Evolutionary conservation across 2,797 vertebrate species (phyloP).

Genomic region (Schizopygopsis pylzovi): DNA sequence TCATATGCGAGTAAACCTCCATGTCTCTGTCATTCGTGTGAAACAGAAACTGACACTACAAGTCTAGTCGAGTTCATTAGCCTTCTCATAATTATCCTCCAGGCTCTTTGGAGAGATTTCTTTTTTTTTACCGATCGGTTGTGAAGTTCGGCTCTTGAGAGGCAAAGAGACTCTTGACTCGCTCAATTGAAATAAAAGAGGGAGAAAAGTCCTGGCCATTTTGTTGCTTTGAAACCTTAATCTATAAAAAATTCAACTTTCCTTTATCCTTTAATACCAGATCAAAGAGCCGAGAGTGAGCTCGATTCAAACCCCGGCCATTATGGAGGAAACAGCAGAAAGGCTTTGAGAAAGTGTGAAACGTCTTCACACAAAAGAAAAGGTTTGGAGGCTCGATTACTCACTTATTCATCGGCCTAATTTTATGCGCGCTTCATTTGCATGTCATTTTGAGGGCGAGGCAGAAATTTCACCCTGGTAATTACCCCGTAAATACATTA

Average conservation of each 20-base stretch:
- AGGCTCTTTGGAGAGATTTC: conserved; percentile 74
- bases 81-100: conserved; percentile 74
- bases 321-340: conserved; percentile 72
- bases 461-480: conserved; percentile 54
- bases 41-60: conserved; percentile 27
- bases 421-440: conserved; percentile 79
- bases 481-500: conserved; percentile 60
- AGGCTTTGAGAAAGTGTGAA: conserved; percentile 76
- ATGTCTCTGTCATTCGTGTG: conserved; percentile 34
- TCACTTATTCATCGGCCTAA: conserved; percentile 78
- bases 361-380: conserved; percentile 72
- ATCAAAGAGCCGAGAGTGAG: conserved; percentile 75
- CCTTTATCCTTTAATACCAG: conserved; percentile 66
- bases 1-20: not conserved
- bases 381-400: conserved; percentile 74
- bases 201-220: conserved; percentile 66
- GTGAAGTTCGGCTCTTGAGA: conserved; percentile 72
- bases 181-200: conserved; percentile 70
- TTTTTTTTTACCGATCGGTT: conserved; percentile 76
- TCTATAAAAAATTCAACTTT: conserved; percentile 78
- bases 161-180: conserved; percentile 77
- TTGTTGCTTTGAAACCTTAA: conserved; percentile 78
- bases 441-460: conserved; percentile 70
- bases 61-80: conserved; percentile 65
- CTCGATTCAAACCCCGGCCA: conserved; percentile 69